phyloP scores from a whole-genome alignment of 2,797 vertebrate genomes.

The Ispidina picta region DNA sequence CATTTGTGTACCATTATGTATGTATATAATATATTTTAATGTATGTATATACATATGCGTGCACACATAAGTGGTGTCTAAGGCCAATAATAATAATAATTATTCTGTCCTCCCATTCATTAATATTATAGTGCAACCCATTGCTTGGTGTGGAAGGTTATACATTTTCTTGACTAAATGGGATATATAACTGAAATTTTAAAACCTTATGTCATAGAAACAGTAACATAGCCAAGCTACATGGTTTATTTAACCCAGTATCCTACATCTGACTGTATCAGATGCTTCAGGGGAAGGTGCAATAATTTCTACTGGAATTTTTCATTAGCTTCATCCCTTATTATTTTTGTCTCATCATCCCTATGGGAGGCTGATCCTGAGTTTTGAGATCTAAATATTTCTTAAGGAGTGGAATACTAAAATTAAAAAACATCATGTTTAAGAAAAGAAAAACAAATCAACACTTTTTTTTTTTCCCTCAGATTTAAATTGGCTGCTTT shows the following conservation, averaged over 20 bases:
- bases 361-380: background rate
- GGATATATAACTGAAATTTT: background rate
- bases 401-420: background rate
- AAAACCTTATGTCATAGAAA: background rate
- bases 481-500: background rate
- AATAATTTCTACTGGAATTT: conserved; percentile 8
- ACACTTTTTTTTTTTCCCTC: background rate
- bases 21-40: background rate
- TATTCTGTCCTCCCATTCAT: background rate
- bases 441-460: background rate
- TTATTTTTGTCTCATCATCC: background rate
- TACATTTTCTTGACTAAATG: background rate
- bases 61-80: background rate
- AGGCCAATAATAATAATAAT: background rate
- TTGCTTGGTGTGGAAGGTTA: background rate
- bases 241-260: conserved; percentile 1
- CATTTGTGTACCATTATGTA: background rate
- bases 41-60: background rate
- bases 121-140: background rate
- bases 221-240: background rate
- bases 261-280: conserved; percentile 40
- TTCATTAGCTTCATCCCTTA: background rate
- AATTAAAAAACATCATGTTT: background rate
- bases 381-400: background rate
- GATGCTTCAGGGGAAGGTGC: conserved; percentile 52